Percentiles rank a stretch among this genome's conserved stretches.
These are phyloP conservation scores for Tiaroga cobitis DNA, from an alignment of 2,797 vertebrate species.

Conservation along the genomic window DNA sequence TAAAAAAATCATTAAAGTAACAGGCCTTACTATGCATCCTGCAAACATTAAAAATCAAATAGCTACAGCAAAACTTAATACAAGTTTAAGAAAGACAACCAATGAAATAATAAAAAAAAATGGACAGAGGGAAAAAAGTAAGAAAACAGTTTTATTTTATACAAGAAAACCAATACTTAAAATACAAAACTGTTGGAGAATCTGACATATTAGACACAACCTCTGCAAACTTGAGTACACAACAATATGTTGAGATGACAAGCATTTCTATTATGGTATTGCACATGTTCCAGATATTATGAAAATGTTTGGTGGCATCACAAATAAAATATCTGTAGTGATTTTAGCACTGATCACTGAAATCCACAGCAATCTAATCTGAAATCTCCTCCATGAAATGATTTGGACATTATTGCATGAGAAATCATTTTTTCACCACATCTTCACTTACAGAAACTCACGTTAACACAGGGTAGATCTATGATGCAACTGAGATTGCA, in stretches of 20 bases:
- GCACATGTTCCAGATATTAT: slow-evolving; percentile 40
- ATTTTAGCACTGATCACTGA: slow-evolving; percentile 2
- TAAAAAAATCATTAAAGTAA: background rate
- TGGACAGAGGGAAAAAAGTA: background rate
- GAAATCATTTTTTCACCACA: slow-evolving; percentile 15
- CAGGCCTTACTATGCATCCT: background rate
- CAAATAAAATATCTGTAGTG: slow-evolving; percentile 18
- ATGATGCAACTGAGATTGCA: slow-evolving; percentile 14
- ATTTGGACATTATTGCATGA: slow-evolving; percentile 40
- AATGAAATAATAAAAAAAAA: background rate
- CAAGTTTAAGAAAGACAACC: background rate
- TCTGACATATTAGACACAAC: slow-evolving; percentile 7
- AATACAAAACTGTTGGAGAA: slow-evolving; percentile 23
- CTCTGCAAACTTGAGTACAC: slow-evolving; percentile 5
- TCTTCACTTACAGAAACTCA: slow-evolving; percentile 26
- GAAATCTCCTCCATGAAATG: slow-evolving; percentile 35
- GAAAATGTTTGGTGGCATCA: slow-evolving; percentile 22
- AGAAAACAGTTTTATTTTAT: slow-evolving; percentile 17
- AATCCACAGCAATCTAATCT: background rate
- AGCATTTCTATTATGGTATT: slow-evolving; percentile 20
- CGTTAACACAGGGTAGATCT: slow-evolving; percentile 14
- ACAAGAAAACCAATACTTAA: slow-evolving; percentile 13
- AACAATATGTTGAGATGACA: slow-evolving; percentile 3
- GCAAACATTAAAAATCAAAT: background rate
- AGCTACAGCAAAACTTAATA: background rate